Conservation (phyloP, 2,888 invertebrate genomes). For the Opisthograptis luteolata region DNA sequence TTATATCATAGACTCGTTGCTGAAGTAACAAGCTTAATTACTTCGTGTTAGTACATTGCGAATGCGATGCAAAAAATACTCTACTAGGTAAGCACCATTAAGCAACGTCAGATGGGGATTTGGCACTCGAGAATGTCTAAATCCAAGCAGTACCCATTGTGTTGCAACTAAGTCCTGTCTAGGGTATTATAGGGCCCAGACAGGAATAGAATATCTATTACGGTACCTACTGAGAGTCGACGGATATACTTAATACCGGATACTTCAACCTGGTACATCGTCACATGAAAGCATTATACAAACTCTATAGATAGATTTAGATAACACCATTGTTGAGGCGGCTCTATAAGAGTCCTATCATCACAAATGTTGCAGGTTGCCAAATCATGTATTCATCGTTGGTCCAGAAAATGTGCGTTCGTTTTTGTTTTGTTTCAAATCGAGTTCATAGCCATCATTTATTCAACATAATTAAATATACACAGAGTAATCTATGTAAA, state of each 20-base stretch:
- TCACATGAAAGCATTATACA: slow-evolving; percentile 4
- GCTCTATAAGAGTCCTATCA: too few relatives aligned
- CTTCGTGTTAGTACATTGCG: too few relatives aligned
- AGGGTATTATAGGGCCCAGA: slow-evolving; percentile 39
- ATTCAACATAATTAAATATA: not conserved
- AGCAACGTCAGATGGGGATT: slow-evolving; percentile 4
- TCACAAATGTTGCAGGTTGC: too few relatives aligned
- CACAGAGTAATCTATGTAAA: slow-evolving; percentile 18
- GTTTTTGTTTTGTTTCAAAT: not conserved
- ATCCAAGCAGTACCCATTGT: slow-evolving; percentile 19
- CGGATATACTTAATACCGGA: slow-evolving; percentile 17
- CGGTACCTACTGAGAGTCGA: slow-evolving; percentile 16
- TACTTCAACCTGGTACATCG: slow-evolving; percentile 3
- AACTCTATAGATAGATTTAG: too few relatives aligned
- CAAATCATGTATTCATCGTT: too few relatives aligned
- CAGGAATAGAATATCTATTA: slow-evolving; percentile 40
- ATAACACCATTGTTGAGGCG: too few relatives aligned
- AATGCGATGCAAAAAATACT: too few relatives aligned
- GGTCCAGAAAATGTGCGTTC: too few relatives aligned
- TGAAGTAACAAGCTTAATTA: too few relatives aligned
- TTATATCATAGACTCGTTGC: too few relatives aligned
- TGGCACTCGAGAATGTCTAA: slow-evolving; percentile 12
- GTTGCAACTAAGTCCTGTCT: slow-evolving; percentile 35
- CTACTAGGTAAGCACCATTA: not conserved
- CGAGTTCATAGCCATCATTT: too few relatives aligned